Evolutionary conservation across 1,140 invertebrate genomes (phyloP).

Genomic region (Achatina immaculata): DNA sequence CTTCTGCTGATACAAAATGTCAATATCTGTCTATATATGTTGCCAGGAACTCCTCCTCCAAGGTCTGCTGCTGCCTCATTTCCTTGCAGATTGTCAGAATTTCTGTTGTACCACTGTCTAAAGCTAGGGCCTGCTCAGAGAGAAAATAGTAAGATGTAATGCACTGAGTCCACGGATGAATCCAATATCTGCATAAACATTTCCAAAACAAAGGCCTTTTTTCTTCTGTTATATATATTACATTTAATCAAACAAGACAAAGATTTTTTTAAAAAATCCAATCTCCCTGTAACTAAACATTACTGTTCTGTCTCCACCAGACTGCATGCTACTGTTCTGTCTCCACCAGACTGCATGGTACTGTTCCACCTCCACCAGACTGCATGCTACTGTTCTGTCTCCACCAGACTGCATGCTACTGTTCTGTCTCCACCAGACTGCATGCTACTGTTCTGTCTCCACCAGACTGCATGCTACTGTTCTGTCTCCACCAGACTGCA

Average conservation of each 20-base stretch:
- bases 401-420: neutral
- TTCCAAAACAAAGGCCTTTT: neutral
- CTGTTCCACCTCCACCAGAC: no score
- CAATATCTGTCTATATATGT: conserved; percentile 55
- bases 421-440: neutral
- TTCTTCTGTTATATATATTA: neutral
- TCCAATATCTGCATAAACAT: neutral
- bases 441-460: neutral
- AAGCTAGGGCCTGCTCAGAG: conserved; percentile 45
- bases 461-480: neutral
- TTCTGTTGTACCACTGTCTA: conserved; percentile 51
- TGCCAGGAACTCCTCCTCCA: conserved; percentile 59
- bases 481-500: neutral
- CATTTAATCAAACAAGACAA: neutral
- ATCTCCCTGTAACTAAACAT: no score
- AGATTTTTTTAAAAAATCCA: no score
- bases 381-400: no score
- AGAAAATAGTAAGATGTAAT: neutral
- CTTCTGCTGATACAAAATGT: neutral
- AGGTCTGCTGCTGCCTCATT: conserved; percentile 52
- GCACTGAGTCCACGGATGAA: neutral
- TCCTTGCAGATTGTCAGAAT: conserved; percentile 54
- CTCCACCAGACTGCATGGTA: no score
- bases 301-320: no score
- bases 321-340: no score